Evolutionary conservation across 2,797 vertebrate genomes (phyloP).

Genomic region (Hozukius guyotensis): DNA sequence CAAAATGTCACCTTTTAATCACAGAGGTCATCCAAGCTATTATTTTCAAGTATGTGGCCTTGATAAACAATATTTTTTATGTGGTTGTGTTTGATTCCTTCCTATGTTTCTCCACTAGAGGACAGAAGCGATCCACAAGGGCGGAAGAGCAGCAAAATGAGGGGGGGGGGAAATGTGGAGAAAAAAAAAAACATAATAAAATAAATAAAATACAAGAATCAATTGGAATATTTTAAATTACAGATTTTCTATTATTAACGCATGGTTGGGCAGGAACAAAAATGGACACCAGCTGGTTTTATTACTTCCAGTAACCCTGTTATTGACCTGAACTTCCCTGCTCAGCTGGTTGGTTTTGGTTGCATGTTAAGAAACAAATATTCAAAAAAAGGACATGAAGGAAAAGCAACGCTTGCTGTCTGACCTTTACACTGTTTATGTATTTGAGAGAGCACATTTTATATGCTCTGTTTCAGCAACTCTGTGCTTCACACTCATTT

Average conservation of each 20-base stretch:
- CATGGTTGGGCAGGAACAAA: conserved; percentile 1
- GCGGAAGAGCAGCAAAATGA: neutral
- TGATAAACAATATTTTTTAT: neutral
- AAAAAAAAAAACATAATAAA: neutral
- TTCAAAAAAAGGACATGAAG: neutral
- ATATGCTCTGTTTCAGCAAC: neutral
- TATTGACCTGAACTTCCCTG: conserved; percentile 19
- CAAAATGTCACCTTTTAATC: neutral
- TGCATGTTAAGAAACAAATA: conserved; percentile 3
- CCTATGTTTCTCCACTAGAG: conserved; percentile 59
- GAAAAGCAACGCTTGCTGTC: neutral
- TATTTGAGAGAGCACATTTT: neutral
- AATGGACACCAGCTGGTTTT: conserved; percentile 34
- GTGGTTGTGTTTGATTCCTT: neutral
- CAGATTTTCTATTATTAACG: conserved; percentile 25
- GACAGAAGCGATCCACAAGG: conserved; percentile 59
- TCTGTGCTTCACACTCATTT: neutral
- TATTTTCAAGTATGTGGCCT: neutral
- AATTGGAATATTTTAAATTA: conserved; percentile 31
- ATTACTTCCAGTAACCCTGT: conserved; percentile 25
- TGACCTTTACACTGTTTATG: conserved; percentile 24
- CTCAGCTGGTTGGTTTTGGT: conserved; percentile 3
- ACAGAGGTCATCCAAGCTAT: neutral
- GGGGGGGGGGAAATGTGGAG: neutral
- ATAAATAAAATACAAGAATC: conserved; percentile 20